These are phyloP conservation scores for Cynodonichthys magdalenae DNA, from an alignment of 2,797 vertebrate genomes.

Conservation along the genomic window DNA sequence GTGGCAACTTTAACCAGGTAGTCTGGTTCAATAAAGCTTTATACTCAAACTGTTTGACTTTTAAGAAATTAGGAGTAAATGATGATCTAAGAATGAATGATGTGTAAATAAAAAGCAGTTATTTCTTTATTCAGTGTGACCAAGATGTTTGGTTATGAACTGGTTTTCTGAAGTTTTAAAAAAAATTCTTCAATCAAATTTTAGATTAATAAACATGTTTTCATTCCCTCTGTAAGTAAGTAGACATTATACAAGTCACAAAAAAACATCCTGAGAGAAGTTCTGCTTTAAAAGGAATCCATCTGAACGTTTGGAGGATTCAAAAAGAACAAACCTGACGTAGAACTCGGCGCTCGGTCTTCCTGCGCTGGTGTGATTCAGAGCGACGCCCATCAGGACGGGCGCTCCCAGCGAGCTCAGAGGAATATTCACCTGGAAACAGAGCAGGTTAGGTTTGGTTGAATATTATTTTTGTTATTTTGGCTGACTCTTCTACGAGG, in stretches of 20 bases:
- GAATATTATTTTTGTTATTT: not conserved
- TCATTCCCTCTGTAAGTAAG: no score
- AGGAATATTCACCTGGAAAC: constrained; percentile 87
- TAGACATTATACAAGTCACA: no score
- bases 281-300: not conserved
- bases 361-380: constrained; percentile 90
- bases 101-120: not conserved
- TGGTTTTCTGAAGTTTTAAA: no score
- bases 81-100: no score
- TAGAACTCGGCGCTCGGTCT: constrained; percentile 90
- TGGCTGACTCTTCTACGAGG: no score
- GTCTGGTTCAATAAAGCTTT: no score
- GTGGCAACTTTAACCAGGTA: not conserved
- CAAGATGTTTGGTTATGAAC: no score
- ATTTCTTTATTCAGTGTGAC: no score
- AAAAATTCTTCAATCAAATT: no score
- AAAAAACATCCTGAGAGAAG: not conserved
- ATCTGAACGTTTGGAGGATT: not conserved
- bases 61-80: no score
- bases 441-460: not conserved
- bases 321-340: constrained; percentile 75
- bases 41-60: no score
- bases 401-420: constrained; percentile 81
- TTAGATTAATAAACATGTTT: no score
- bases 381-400: constrained; percentile 85